Conservation (phyloP, 1,140 invertebrate genomes). For the Plodia interpunctella region DNA sequence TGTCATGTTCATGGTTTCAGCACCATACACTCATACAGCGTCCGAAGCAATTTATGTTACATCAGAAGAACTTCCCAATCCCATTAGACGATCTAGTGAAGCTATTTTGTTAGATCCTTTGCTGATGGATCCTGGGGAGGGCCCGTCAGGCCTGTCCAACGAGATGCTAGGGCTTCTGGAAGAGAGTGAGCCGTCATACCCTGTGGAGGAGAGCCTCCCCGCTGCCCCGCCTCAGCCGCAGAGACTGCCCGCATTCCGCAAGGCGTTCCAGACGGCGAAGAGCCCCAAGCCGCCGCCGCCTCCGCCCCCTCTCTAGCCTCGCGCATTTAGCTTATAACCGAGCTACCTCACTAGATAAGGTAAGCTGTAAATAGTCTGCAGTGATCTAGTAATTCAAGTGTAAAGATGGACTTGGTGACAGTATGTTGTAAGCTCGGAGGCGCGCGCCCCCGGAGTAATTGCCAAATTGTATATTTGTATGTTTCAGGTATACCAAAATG, state of each 20-base stretch:
- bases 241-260: constrained; percentile 67
- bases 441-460: constrained; percentile 40
- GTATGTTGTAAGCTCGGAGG: constrained; percentile 30
- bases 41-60: constrained; percentile 56
- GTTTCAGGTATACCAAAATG: constrained; percentile 70
- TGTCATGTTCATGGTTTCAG: constrained; percentile 53
- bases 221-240: constrained; percentile 27
- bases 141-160: constrained; percentile 55
- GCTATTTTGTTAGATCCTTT: constrained; percentile 50
- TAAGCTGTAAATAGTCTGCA: constrained; percentile 63
- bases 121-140: constrained; percentile 58
- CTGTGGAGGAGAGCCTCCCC: constrained; percentile 40
- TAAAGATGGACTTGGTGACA: constrained; percentile 36
- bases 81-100: constrained; percentile 23
- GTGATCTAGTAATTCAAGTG: constrained; percentile 42
- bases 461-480: constrained; percentile 66
- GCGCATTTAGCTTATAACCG: constrained; percentile 60
- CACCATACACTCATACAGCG: constrained; percentile 40
- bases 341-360: constrained; percentile 73
- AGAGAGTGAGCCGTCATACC: constrained; percentile 47
- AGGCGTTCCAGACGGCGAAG: constrained; percentile 71
- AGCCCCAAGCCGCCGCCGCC: constrained; percentile 71
- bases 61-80: constrained; percentile 43
- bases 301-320: constrained; percentile 59
- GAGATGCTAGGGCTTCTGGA: constrained; percentile 55